Percentiles rank a stretch among this genome's conserved stretches.
Conservation (phyloP, 2,888 invertebrate species). For the Abscondita cerata region DNA sequence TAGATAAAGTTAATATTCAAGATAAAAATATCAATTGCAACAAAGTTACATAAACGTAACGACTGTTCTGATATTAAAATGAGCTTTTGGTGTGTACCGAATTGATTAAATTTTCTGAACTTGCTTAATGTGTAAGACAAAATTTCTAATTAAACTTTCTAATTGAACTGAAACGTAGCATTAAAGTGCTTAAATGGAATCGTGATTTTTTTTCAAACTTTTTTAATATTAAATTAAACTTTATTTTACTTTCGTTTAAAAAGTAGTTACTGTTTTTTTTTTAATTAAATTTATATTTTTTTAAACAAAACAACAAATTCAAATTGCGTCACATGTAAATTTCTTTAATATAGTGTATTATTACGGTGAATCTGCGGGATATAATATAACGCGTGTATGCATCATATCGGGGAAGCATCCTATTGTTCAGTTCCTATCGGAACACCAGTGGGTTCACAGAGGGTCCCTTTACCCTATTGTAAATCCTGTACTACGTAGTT, state of each 20-base stretch:
- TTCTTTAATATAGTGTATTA: conserved; percentile 39
- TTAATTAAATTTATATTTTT: too few species aligned
- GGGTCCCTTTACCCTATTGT: conserved; percentile 44
- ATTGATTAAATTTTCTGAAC: neutral
- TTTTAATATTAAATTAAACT: neutral
- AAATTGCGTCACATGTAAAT: neutral
- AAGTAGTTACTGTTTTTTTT: too few species aligned
- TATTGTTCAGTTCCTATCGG: conserved; percentile 51
- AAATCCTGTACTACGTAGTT: conserved; percentile 47
- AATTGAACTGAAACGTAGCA: conserved; percentile 1
- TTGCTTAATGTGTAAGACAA: neutral
- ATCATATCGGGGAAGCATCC: conserved; percentile 48
- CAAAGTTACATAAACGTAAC: too few species aligned
- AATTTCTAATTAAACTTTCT: conserved; percentile 6
- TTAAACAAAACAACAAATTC: too few species aligned
- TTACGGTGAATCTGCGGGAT: conserved; percentile 46
- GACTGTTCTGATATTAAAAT: too few species aligned
- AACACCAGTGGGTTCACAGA: conserved; percentile 56
- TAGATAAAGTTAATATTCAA: too few species aligned
- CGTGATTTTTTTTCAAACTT: neutral
- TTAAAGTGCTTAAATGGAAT: neutral
- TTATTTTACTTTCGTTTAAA: neutral
- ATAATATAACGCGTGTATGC: conserved; percentile 44
- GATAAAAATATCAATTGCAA: too few species aligned
- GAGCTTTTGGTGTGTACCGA: too few species aligned